Percentiles rank a stretch among this genome's conserved stretches.
Conservation (phyloP, 2,888 invertebrate genomes). For the Podabrus alpinus region DNA sequence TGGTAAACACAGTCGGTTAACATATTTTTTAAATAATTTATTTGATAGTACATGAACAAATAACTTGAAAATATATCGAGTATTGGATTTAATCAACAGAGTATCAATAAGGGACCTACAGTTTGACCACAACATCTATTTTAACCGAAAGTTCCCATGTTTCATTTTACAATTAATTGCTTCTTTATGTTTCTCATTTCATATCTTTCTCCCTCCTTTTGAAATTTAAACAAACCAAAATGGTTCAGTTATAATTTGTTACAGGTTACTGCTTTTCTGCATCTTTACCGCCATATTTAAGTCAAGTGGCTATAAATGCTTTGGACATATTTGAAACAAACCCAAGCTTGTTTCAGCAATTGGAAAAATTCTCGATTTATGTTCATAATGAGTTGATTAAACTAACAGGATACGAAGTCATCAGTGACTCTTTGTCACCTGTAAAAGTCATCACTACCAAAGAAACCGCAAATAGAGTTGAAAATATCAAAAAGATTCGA, state of each 20-base stretch:
- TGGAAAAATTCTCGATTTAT: slow-evolving; percentile 63
- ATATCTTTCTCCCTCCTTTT: too few species aligned
- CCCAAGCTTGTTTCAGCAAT: slow-evolving; percentile 65
- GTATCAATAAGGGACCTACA: too few species aligned
- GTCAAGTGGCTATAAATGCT: slow-evolving; percentile 82
- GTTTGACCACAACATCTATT: too few species aligned
- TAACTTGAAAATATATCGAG: too few species aligned
- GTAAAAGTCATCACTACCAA: slow-evolving; percentile 35
- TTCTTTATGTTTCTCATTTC: too few species aligned
- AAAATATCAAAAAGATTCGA: slow-evolving; percentile 38
- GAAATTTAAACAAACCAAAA: too few species aligned
- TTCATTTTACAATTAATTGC: too few species aligned
- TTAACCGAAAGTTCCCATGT: too few species aligned
- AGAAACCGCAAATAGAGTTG: slow-evolving; percentile 11
- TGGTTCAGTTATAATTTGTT: slow-evolving; percentile 32
- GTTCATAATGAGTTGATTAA: slow-evolving; percentile 60
- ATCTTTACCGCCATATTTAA: slow-evolving; percentile 88
- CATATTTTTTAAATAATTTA: too few species aligned
- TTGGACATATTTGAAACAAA: slow-evolving; percentile 73
- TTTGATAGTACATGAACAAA: too few species aligned
- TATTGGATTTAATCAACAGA: too few species aligned
- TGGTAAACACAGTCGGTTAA: too few species aligned
- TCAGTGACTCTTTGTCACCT: slow-evolving; percentile 49
- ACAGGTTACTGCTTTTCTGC: slow-evolving; percentile 94
- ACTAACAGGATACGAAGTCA: slow-evolving; percentile 46